A percentile compares a stretch with the other conserved stretches of the same genome.
Evolutionary conservation across 1,140 invertebrate species (phyloP).

Genomic region (Hormaphis cornu): DNA sequence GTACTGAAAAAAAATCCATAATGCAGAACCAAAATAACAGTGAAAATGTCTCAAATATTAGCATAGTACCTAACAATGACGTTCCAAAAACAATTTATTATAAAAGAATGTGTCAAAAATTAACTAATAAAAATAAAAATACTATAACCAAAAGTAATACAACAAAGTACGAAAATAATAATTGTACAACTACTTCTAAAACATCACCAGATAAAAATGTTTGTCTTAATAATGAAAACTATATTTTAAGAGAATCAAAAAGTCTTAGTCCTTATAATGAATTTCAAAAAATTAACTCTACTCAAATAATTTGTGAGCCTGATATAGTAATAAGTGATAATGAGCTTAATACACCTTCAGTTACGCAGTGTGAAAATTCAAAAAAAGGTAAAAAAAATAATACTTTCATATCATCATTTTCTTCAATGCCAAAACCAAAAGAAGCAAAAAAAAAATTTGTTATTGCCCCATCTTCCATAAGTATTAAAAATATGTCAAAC

Average conservation of each 20-base stretch:
- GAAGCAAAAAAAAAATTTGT: background rate
- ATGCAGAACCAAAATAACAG: background rate
- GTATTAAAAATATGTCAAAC: background rate
- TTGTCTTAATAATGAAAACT: background rate
- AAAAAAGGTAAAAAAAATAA: background rate
- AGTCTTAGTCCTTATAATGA: background rate
- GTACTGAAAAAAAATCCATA: background rate
- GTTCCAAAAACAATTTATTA: slow-evolving; percentile 16
- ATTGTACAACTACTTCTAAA: background rate
- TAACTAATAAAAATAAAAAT: background rate
- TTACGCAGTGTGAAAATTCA: background rate
- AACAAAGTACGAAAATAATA: background rate
- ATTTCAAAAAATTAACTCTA: slow-evolving; percentile 2
- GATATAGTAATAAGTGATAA: background rate
- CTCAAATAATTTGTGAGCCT: background rate
- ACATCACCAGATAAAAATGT: background rate
- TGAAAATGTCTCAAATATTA: background rate
- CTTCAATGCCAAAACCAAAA: background rate
- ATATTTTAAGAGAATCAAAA: background rate
- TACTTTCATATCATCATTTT: background rate
- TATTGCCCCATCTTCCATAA: slow-evolving; percentile 1
- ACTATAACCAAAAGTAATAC: background rate
- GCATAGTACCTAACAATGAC: background rate
- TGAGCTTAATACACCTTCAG: background rate
- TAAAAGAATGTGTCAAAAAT: slow-evolving; percentile 11